Evolutionary conservation across 2,113 vertebrate genomes (phyloP).

Genomic region (Promerops cafer): DNA sequence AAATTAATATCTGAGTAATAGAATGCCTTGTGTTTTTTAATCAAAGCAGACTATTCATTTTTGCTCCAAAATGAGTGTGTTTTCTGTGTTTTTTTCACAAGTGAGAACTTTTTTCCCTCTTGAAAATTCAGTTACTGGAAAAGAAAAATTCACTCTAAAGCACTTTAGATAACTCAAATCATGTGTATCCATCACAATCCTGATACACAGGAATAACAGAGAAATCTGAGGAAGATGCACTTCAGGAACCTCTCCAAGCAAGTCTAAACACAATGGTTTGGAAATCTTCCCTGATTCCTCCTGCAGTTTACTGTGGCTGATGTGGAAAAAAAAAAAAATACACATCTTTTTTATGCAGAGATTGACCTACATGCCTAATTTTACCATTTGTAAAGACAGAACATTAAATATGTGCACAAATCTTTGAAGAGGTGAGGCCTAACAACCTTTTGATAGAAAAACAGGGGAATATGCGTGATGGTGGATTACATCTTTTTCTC

Average conservation of each 20-base stretch:
- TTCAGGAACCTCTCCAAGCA: neutral
- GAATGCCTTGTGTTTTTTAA: neutral
- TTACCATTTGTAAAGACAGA: neutral
- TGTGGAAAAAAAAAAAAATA: rapidly evolving
- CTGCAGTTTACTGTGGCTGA: neutral
- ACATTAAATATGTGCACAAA: neutral
- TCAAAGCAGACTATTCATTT: neutral
- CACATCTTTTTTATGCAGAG: neutral
- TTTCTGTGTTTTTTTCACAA: neutral
- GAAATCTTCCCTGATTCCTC: neutral
- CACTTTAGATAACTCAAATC: neutral
- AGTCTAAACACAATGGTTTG: neutral
- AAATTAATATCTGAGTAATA: neutral
- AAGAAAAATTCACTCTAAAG: neutral
- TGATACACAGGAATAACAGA: neutral
- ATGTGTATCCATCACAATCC: neutral
- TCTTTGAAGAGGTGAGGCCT: neutral
- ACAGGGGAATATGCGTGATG: neutral
- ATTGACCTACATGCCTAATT: neutral
- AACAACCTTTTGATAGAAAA: neutral
- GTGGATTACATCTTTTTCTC: neutral
- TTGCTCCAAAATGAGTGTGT: neutral
- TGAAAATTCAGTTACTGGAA: neutral
- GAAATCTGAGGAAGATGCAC: neutral
- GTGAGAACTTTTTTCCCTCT: neutral